A percentile compares a stretch with the other conserved stretches of the same genome.
These are phyloP conservation scores for Tylochromis polylepis DNA, from an alignment of 2,113 vertebrate species.

Conservation along the genomic window DNA sequence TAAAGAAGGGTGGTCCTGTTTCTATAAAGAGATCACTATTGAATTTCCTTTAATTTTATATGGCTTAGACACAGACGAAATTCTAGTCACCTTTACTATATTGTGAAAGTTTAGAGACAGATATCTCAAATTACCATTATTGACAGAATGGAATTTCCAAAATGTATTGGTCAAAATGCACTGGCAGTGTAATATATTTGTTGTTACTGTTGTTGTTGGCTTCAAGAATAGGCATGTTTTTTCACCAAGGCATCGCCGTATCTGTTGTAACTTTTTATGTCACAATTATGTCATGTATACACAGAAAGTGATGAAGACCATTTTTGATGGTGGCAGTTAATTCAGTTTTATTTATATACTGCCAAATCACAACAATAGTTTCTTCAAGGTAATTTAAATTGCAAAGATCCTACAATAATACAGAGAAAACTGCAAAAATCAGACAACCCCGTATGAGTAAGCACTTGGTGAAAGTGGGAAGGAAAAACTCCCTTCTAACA, in stretches of 20 bases:
- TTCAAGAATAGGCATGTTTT: neutral
- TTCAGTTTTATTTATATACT: neutral
- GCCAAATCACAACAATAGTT: neutral
- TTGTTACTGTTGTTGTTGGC: neutral
- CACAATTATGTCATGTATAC: neutral
- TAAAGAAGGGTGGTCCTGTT: neutral
- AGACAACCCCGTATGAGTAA: neutral
- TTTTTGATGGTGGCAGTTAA: too few species aligned
- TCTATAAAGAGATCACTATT: neutral
- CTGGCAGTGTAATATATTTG: neutral
- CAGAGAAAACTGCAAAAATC: neutral
- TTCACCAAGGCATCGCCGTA: neutral
- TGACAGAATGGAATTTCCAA: neutral
- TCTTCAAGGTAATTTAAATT: neutral
- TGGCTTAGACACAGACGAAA: neutral
- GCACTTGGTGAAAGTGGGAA: neutral
- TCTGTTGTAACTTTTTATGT: neutral
- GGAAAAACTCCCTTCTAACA: neutral
- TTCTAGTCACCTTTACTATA: neutral
- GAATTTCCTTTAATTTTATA: neutral
- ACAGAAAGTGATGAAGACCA: too few species aligned
- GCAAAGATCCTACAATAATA: neutral
- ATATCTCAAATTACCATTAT: neutral
- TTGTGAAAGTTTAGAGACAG: neutral
- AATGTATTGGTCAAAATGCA: neutral